These are phyloP conservation scores for Arnoldichthys spilopterus DNA, from an alignment of 2,797 vertebrate species.

Conservation along the genomic window DNA sequence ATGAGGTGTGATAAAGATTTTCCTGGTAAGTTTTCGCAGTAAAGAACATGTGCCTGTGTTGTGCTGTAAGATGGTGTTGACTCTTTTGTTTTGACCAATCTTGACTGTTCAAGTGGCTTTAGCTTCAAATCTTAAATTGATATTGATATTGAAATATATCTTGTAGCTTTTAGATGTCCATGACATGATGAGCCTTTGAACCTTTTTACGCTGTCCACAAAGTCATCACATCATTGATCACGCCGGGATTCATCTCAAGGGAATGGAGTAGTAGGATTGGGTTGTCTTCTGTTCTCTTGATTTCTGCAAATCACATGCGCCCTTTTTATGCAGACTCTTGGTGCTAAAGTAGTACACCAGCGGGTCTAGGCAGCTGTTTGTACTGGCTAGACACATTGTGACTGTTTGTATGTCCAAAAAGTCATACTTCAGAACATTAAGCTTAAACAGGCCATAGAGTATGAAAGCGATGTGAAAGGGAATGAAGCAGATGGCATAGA, in stretches of 20 bases:
- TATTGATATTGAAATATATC: no score
- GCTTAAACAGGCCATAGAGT: constrained; percentile 40
- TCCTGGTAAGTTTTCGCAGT: no score
- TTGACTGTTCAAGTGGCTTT: background rate
- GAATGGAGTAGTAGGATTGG: background rate
- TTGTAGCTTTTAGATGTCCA: no score
- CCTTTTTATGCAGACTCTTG: constrained; percentile 37
- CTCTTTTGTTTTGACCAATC: background rate
- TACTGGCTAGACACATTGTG: constrained; percentile 59
- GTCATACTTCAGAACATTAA: background rate
- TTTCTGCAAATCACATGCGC: constrained; percentile 9
- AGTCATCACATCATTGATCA: background rate
- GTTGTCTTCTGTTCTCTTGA: background rate
- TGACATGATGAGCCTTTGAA: background rate
- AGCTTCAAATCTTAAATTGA: background rate
- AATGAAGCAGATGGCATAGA: constrained; percentile 59
- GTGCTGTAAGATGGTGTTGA: background rate
- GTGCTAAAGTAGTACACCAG: constrained; percentile 58
- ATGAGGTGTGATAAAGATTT: no score
- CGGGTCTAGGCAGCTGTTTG: constrained; percentile 61
- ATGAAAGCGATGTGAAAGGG: constrained; percentile 56
- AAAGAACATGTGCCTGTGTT: background rate
- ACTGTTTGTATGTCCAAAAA: constrained; percentile 51
- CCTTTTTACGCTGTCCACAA: no score
- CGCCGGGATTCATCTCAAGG: background rate